Percentiles rank a stretch among this genome's conserved stretches.
phyloP scores from a whole-genome alignment of 2,888 invertebrate species.

The Hyposoter dolosus region DNA sequence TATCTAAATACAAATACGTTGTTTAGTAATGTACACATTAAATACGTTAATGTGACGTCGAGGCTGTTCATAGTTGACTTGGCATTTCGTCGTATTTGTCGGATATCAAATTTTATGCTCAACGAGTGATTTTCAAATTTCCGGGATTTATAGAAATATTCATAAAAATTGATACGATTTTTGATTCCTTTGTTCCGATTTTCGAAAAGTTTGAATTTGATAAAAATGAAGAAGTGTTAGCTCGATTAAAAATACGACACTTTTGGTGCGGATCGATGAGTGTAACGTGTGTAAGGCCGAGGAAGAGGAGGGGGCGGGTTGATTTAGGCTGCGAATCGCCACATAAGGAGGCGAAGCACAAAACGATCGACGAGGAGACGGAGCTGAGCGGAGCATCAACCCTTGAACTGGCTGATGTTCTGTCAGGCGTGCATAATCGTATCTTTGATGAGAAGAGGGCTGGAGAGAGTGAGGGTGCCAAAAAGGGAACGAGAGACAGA shows the following conservation, averaged over 20 bases:
- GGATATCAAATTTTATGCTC: not conserved
- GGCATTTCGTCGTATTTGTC: not conserved
- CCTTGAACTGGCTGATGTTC: constrained; percentile 73
- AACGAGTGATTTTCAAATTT: not conserved
- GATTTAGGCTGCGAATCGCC: constrained; percentile 55
- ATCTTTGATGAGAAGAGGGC: constrained; percentile 73
- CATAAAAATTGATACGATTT: not conserved
- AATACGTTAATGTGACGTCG: not conserved
- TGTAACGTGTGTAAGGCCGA: constrained; percentile 33
- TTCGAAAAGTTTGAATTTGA: not conserved
- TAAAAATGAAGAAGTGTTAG: constrained; percentile 16
- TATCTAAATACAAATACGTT: constrained; percentile 6
- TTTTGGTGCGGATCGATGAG: constrained; percentile 66
- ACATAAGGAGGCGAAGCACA: constrained; percentile 38
- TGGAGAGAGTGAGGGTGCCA: constrained; percentile 25
- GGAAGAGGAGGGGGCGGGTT: constrained; percentile 27
- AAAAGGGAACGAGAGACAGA: constrained; percentile 40
- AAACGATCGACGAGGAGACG: constrained; percentile 56
- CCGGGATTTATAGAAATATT: not conserved
- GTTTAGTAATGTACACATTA: not conserved
- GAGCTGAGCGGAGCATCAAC: constrained; percentile 74
- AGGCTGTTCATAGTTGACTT: not conserved
- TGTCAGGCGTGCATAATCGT: constrained; percentile 79
- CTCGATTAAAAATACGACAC: constrained; percentile 63
- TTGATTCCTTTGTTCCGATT: not conserved